phyloP scores from a whole-genome alignment of 2,888 invertebrate species.

The Camptogramma bilineatum region DNA sequence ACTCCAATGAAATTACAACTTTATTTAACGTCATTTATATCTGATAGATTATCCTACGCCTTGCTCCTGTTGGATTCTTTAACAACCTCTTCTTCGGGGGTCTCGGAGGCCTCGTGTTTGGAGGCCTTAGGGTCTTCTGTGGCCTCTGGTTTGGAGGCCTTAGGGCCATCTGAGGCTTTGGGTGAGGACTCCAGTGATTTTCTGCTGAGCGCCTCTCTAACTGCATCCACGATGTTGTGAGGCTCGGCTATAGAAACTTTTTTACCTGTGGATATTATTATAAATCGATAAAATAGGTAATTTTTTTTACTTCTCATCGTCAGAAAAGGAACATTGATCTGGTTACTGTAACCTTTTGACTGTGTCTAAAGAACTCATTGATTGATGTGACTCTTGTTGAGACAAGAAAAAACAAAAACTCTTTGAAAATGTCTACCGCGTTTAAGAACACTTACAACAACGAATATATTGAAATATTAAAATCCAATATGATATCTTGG shows the following conservation, averaged over 20 bases:
- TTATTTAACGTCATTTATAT: neutral
- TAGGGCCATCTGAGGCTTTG: conserved; percentile 20
- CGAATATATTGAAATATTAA: too few relatives aligned
- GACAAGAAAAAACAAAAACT: too few relatives aligned
- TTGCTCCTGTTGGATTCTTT: conserved; percentile 78
- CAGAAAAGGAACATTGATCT: too few relatives aligned
- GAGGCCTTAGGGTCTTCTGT: conserved; percentile 33
- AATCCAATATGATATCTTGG: too few relatives aligned
- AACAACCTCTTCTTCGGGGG: conserved; percentile 64
- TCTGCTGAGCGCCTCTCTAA: conserved; percentile 86
- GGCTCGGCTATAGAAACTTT: conserved; percentile 87
- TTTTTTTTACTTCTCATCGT: too few relatives aligned
- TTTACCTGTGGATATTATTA: conserved; percentile 81
- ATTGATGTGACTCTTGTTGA: too few relatives aligned
- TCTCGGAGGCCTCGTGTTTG: conserved; percentile 52
- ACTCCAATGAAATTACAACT: neutral
- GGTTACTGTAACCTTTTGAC: too few relatives aligned
- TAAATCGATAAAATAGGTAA: neutral
- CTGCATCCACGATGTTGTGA: conserved; percentile 85
- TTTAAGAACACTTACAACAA: too few relatives aligned
- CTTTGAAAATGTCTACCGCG: too few relatives aligned
- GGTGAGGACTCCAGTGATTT: conserved; percentile 60
- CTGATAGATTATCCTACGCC: conserved; percentile 56
- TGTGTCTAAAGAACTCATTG: too few relatives aligned
- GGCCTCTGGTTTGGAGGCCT: conserved; percentile 31